Percentiles rank a stretch among this genome's conserved stretches.
Conservation (phyloP, 2,113 vertebrate genomes). For the Phalacrocorax pelagicus region DNA sequence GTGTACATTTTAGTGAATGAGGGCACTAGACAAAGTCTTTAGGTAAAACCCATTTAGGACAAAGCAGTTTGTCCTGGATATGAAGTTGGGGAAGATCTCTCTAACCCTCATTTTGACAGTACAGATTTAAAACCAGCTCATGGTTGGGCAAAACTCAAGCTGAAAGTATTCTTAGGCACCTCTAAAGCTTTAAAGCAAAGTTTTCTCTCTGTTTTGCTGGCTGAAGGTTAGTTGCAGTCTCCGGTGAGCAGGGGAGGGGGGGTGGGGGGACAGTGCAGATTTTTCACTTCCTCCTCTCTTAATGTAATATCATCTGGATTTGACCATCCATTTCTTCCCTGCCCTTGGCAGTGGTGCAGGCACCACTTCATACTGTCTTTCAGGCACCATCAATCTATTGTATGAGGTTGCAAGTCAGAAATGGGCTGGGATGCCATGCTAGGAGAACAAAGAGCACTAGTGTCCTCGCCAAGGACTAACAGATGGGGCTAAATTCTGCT, state of each 20-base stretch:
- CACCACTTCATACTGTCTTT: background rate
- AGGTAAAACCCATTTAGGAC: background rate
- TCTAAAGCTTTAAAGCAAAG: background rate
- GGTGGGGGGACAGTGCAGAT: background rate
- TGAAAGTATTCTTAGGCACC: background rate
- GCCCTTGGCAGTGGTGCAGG: background rate
- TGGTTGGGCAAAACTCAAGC: background rate
- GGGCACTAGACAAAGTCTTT: background rate
- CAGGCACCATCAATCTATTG: slow-evolving; percentile 18
- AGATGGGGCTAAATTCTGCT: slow-evolving; percentile 20
- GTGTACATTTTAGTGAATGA: background rate
- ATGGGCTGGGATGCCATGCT: background rate
- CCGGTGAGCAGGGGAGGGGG: background rate
- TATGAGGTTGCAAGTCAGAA: background rate
- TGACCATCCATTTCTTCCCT: background rate
- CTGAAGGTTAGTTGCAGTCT: background rate
- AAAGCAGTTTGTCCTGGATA: background rate
- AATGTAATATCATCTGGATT: background rate
- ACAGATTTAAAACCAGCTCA: background rate
- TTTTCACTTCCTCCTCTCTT: background rate
- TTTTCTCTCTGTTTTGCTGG: background rate
- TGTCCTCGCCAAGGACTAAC: slow-evolving; percentile 43
- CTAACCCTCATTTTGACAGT: background rate
- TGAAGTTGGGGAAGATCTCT: background rate
- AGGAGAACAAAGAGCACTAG: slow-evolving; percentile 23